These are phyloP conservation scores for Myotis myotis DNA, from an alignment of 2,797 vertebrate genomes.

Conservation along the genomic window DNA sequence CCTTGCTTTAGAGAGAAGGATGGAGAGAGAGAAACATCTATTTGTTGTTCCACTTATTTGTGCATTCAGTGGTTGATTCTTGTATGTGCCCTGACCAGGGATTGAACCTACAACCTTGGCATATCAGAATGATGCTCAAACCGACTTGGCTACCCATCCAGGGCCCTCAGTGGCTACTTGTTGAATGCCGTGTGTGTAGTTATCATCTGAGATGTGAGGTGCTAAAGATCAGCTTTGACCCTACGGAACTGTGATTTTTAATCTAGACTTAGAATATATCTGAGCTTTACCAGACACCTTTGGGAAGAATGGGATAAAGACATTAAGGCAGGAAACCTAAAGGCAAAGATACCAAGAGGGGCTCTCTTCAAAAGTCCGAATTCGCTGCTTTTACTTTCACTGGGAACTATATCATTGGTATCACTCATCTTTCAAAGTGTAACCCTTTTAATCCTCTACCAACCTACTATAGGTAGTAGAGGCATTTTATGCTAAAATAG, in stretches of 20 bases:
- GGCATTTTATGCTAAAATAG: background rate
- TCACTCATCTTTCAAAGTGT: background rate
- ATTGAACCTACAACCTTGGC: background rate
- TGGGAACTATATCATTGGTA: background rate
- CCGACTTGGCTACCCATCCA: background rate
- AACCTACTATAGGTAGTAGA: background rate
- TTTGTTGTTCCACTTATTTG: background rate
- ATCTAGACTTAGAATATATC: background rate
- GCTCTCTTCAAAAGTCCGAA: no score
- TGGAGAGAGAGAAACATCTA: background rate
- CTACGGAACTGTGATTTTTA: background rate
- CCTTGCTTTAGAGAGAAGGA: background rate
- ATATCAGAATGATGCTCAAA: background rate
- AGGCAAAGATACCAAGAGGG: background rate
- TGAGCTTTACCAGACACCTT: background rate
- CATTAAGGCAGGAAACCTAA: background rate
- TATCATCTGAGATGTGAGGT: background rate
- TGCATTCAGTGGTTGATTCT: background rate
- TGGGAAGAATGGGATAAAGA: background rate
- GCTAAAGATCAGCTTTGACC: background rate
- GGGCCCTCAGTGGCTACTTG: background rate
- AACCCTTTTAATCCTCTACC: background rate
- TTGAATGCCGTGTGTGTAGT: background rate
- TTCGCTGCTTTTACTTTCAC: background rate
- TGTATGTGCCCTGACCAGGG: background rate